Evolutionary conservation across 2,113 vertebrate genomes (phyloP), one percentile per base, ranked within the genome.

Genomic region (Muntiacus reevesi): DNA sequence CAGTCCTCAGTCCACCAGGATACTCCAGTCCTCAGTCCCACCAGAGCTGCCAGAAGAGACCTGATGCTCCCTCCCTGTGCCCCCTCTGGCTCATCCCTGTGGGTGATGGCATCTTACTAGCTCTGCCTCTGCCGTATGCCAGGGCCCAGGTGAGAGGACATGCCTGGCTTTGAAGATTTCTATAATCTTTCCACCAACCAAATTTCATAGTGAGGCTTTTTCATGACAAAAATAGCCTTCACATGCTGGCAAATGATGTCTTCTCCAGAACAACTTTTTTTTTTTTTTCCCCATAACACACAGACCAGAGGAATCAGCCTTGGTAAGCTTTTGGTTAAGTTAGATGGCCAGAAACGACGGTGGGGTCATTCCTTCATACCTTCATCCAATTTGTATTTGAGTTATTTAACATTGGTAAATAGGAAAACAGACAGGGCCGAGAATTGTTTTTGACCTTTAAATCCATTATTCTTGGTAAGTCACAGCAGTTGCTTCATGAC

Each of bases 91-190:
- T 16, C 59, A 19, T 30, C 14, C 47, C 10, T 8, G 8, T 16
- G 5, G 13, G 23, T 43, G 30, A 67, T 5, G n/a, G 36, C 19
- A 12, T 43, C 67, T 45, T 13, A 9, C 43, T 15, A 1, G 12
- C 3, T 36, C 21, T 36, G 71, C 3, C 45, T 55, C 59, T 13
- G 28, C 33, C 0, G 1, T 2, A 8, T 62, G 52, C 47, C 1
- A 1, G 3, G 8, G 40, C 13, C 7, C 40, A 2, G 2, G 15
- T 9, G 6, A 55, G 62, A 71, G 6, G 5, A 7, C 4, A 13
- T 16, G 6, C 25, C 7, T 11, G 4, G 25, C 19, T 78, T 84
- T 76, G n/a, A 91, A 90, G 52, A 67, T 36, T 78, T 50, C 40
- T 43, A 17, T 2, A 11, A 16, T 59, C 27, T 6, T 45, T 15